A percentile compares a stretch with the other conserved stretches of the same genome.
Conservation (phyloP, 2,113 vertebrate genomes). For the Eulacestoma nigropectus region DNA sequence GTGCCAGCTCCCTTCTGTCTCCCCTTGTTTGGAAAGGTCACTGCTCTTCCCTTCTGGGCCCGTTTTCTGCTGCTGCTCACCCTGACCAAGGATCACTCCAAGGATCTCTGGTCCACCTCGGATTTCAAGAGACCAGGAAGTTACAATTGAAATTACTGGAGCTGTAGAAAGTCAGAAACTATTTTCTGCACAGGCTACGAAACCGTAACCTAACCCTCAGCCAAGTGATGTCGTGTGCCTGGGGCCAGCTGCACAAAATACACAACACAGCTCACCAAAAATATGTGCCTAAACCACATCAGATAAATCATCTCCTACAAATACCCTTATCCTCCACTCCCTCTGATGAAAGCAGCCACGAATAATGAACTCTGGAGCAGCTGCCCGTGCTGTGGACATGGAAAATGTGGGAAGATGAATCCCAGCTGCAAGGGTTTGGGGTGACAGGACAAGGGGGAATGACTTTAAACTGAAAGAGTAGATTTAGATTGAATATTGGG, state of each 20-base stretch:
- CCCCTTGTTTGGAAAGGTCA: neutral
- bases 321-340: neutral
- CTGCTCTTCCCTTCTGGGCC: neutral
- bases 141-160: neutral
- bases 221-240: neutral
- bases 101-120: neutral
- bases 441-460: neutral
- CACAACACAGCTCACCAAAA: neutral
- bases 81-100: neutral
- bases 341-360: neutral
- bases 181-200: neutral
- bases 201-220: neutral
- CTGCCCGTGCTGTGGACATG: neutral
- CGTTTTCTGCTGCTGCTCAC: neutral
- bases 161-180: neutral
- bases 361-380: neutral
- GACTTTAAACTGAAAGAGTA: neutral
- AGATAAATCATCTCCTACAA: neutral
- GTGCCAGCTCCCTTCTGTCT: neutral
- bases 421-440: neutral
- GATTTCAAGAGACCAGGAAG: neutral
- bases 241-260: neutral
- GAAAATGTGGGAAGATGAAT: neutral
- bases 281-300: conserved; percentile 11
- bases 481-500: neutral